phyloP scores from a whole-genome alignment of 2,888 invertebrate genomes.

The Cheilosia pagana region DNA sequence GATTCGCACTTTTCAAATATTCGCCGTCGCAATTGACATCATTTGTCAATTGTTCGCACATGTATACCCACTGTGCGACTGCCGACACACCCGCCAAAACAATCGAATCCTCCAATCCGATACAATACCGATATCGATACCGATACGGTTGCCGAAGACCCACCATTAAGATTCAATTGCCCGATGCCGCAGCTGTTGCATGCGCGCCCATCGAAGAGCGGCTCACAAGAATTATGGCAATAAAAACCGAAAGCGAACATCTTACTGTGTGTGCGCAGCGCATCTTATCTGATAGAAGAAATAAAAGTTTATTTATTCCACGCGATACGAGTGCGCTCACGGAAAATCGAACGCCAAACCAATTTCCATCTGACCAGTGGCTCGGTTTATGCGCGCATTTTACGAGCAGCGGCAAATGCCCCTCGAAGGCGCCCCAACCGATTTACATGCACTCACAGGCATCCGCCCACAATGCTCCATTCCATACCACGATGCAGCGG shows the following conservation, averaged over 20 bases:
- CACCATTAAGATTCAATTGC: constrained; percentile 69
- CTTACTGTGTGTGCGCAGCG: constrained; percentile 65
- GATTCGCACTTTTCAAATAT: constrained; percentile 72
- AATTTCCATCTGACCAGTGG: constrained; percentile 61
- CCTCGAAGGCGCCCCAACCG: constrained; percentile 56
- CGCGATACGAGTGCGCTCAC: constrained; percentile 6
- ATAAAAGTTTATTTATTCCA: constrained; percentile 48
- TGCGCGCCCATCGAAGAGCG: constrained; percentile 15
- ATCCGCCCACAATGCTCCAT: constrained; percentile 43
- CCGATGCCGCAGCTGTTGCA: constrained; percentile 63
- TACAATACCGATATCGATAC: constrained; percentile 26
- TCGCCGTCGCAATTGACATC: constrained; percentile 59
- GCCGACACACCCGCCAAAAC: constrained; percentile 25
- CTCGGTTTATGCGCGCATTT: constrained; percentile 22
- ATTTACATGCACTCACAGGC: constrained; percentile 46
- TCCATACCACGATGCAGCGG: neutral
- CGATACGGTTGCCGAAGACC: constrained; percentile 10
- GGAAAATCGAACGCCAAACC: constrained; percentile 44
- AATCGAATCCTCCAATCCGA: constrained; percentile 55
- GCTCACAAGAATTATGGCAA: constrained; percentile 66
- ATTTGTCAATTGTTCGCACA: constrained; percentile 73
- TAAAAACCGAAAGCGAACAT: constrained; percentile 71
- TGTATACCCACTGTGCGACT: constrained; percentile 19
- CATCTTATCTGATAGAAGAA: constrained; percentile 70
- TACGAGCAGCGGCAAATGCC: constrained; percentile 38